Evolutionary conservation across 2,797 vertebrate species (phyloP).

Genomic region (Gadopsis bispinosus): DNA sequence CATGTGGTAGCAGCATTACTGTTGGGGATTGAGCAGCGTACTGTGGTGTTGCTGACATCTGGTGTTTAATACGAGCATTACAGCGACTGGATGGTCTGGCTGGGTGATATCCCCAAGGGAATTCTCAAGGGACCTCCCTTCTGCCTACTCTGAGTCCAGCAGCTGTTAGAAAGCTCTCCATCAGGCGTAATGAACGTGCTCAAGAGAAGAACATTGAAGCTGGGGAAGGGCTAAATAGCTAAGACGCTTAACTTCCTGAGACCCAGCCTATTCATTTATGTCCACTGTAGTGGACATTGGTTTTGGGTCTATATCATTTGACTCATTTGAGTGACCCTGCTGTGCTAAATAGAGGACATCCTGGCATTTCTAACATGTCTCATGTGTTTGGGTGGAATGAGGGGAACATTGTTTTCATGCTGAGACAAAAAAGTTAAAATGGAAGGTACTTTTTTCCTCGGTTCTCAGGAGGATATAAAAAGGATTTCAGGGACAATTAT

Average conservation of each 20-base stretch:
- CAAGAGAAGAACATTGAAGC: not conserved
- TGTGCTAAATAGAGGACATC: too few species aligned
- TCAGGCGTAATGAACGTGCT: not conserved
- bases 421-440: too few species aligned
- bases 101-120: slow-evolving; percentile 51
- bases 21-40: not conserved
- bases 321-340: too few species aligned
- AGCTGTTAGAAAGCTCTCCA: not conserved
- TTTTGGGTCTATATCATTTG: too few species aligned
- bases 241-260: not conserved
- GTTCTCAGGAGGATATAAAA: not conserved
- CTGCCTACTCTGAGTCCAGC: not conserved
- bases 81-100: not conserved
- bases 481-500: not conserved
- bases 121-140: slow-evolving; percentile 27
- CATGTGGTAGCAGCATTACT: not conserved
- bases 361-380: too few species aligned
- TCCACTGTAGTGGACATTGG: too few species aligned
- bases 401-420: too few species aligned
- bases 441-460: too few species aligned
- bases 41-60: slow-evolving; percentile 52
- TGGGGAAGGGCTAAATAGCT: not conserved
- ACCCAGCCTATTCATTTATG: too few species aligned
- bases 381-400: too few species aligned
- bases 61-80: slow-evolving; percentile 24